Conservation (phyloP, 2,113 vertebrate genomes). For the Neoarius graeffei region DNA sequence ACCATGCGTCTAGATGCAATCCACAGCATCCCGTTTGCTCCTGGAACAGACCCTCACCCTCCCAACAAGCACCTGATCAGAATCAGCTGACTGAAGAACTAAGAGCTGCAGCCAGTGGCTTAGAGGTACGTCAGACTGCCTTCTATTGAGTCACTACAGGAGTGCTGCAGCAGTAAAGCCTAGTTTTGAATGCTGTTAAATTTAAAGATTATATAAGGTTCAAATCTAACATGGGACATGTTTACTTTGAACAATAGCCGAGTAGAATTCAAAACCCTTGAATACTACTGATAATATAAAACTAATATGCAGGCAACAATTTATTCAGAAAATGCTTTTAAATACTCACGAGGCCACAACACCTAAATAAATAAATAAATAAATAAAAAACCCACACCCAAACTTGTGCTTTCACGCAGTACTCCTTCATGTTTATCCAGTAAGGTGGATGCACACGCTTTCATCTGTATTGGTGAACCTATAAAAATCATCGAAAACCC, state of each 20-base stretch:
- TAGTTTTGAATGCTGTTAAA: not conserved
- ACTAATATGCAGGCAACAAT: not conserved
- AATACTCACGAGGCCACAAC: not conserved
- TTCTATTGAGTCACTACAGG: constrained; percentile 61
- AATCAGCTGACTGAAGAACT: constrained; percentile 76
- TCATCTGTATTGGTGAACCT: too few species aligned
- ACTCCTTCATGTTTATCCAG: not conserved
- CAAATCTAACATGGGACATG: not conserved
- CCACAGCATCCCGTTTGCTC: constrained; percentile 63
- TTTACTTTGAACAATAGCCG: not conserved
- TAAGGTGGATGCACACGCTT: too few species aligned
- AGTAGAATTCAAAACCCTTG: not conserved
- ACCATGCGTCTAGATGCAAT: constrained; percentile 33
- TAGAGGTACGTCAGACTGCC: constrained; percentile 63
- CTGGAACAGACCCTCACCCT: constrained; percentile 69
- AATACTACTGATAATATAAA: not conserved
- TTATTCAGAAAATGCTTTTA: not conserved
- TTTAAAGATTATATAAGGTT: not conserved
- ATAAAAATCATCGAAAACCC: too few species aligned
- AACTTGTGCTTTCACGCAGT: not conserved
- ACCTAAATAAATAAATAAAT: not conserved
- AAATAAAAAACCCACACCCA: not conserved
- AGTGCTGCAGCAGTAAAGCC: not conserved
- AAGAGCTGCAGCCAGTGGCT: constrained; percentile 70
- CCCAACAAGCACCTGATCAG: constrained; percentile 74